Conservation (phyloP, 1,140 invertebrate species). For the Limonius californicus region DNA sequence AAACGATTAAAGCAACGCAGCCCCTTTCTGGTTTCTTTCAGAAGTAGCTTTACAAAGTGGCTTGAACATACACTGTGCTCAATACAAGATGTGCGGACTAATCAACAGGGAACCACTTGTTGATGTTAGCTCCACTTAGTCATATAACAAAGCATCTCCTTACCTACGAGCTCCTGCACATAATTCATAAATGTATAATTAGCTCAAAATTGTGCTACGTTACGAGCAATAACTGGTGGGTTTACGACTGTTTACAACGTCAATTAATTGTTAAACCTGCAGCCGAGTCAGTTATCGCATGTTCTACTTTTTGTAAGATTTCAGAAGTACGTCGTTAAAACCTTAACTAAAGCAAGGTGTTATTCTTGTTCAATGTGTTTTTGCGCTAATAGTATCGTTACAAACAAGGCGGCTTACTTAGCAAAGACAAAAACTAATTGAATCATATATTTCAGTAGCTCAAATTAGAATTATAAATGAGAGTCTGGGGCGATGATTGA, state of each 20-base stretch:
- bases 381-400: neutral
- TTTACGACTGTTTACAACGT: slow-evolving; percentile 17
- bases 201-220: slow-evolving; percentile 6
- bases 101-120: slow-evolving; percentile 38
- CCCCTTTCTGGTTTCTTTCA: too few species aligned
- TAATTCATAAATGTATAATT: slow-evolving; percentile 12
- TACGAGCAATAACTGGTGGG: slow-evolving; percentile 1
- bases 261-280: neutral
- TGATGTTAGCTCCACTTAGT: slow-evolving; percentile 29
- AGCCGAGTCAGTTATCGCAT: too few species aligned
- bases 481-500: slow-evolving; percentile 31
- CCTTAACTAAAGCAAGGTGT: too few species aligned
- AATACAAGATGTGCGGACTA: slow-evolving; percentile 27
- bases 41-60: too few species aligned
- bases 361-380: neutral
- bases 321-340: too few species aligned
- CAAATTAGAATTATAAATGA: slow-evolving; percentile 33
- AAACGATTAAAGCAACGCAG: too few species aligned
- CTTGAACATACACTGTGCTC: slow-evolving; percentile 3
- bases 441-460: slow-evolving; percentile 27
- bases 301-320: too few species aligned
- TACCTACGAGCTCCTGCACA: slow-evolving; percentile 20
- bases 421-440: slow-evolving; percentile 29
- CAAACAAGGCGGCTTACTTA: neutral
- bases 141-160: slow-evolving; percentile 26